Evolutionary conservation across 2,888 invertebrate genomes (phyloP).

Genomic region (Archips crataeganus): DNA sequence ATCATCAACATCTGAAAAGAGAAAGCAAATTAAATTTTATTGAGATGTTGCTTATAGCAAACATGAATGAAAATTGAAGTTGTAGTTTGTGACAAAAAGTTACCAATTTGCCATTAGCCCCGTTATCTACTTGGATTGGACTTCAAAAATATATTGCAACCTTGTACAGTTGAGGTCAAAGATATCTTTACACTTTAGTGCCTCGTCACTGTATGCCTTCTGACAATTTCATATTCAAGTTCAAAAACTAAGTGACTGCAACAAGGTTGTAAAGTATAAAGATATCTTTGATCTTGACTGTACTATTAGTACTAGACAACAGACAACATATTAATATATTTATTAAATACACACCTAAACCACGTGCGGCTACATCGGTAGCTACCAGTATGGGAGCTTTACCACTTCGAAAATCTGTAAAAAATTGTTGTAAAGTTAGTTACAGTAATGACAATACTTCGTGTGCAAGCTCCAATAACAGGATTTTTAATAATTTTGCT

Average conservation of each 20-base stretch:
- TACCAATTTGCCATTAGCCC: background rate
- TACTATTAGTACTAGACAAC: too few relatives aligned
- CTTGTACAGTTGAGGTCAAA: too few relatives aligned
- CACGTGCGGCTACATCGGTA: slow-evolving; percentile 97
- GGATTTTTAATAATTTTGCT: background rate
- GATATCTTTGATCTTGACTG: too few relatives aligned
- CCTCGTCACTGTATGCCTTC: too few relatives aligned
- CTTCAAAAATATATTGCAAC: background rate
- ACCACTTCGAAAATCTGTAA: slow-evolving; percentile 93
- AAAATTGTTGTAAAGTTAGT: slow-evolving; percentile 47
- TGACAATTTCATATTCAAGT: too few relatives aligned
- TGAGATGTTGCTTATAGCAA: background rate
- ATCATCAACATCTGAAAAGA: slow-evolving; percentile 94
- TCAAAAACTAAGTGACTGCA: too few relatives aligned
- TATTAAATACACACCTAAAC: slow-evolving; percentile 91
- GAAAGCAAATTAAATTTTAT: slow-evolving; percentile 48
- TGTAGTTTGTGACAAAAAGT: background rate
- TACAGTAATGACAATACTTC: slow-evolving; percentile 40
- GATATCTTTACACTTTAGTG: too few relatives aligned
- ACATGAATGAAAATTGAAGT: background rate
- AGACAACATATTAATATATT: background rate
- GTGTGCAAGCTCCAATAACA: slow-evolving; percentile 42
- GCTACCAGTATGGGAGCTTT: slow-evolving; percentile 96
- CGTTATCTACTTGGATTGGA: background rate
- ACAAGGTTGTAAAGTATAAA: too few relatives aligned